Percentiles rank a stretch among this genome's conserved stretches.
phyloP scores from a whole-genome alignment of 1,140 invertebrate genomes.

The Trichomalopsis sarcophagae region DNA sequence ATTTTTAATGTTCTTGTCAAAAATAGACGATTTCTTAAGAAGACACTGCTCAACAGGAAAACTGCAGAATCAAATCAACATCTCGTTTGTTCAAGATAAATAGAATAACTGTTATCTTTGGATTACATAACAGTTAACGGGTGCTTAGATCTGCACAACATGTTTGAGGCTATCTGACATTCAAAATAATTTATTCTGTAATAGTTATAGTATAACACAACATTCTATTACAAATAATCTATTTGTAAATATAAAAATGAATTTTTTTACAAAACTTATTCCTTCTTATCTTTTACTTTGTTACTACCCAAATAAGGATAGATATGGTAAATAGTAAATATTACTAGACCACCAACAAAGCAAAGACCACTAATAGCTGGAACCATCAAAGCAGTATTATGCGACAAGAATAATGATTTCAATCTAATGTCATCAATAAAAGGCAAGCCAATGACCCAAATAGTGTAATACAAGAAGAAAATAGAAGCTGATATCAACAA shows the following conservation, averaged over 20 bases:
- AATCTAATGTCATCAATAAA: conserved; percentile 80
- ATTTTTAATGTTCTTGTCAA: conserved; percentile 57
- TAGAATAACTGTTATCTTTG: conserved; percentile 18
- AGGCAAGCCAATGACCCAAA: conserved; percentile 82
- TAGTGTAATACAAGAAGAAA: conserved; percentile 79
- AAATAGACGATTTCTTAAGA: not conserved
- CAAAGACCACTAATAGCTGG: conserved; percentile 79
- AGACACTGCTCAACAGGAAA: not conserved
- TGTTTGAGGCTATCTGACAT: not conserved
- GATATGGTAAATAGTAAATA: conserved; percentile 80
- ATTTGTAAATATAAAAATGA: not conserved
- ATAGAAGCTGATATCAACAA: conserved; percentile 76
- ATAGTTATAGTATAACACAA: not conserved
- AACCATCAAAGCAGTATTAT: conserved; percentile 77
- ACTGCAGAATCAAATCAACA: not conserved
- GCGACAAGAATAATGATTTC: conserved; percentile 78
- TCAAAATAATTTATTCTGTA: conserved; percentile 16
- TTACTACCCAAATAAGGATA: conserved; percentile 54
- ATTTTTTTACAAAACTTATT: conserved; percentile 21
- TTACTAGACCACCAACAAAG: conserved; percentile 80
- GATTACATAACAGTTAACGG: conserved; percentile 4
- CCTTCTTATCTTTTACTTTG: conserved; percentile 50
- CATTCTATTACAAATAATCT: not conserved
- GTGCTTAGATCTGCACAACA: not conserved
- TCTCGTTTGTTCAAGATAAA: not conserved